These are phyloP conservation scores for Pentamera pediparva DNA, from an alignment of 53 echinoderm and acorn worm genomes.

Conservation along the genomic window DNA sequence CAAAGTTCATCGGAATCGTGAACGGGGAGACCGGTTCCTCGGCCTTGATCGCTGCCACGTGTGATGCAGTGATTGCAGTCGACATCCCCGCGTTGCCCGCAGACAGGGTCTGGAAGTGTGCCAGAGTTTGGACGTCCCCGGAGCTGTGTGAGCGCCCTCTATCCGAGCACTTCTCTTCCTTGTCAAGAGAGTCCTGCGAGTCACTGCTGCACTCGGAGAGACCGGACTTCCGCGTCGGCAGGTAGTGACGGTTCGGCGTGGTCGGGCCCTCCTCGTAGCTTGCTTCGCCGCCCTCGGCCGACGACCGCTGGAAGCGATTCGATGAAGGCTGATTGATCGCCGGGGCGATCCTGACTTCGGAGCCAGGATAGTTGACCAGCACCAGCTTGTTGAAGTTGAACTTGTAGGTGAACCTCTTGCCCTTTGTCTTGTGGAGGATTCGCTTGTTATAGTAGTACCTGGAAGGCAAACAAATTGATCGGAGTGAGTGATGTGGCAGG, in stretches of 20 bases:
- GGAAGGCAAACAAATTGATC: slow-evolving; percentile 1
- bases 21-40: slow-evolving; percentile 26
- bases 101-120: slow-evolving; percentile 15
- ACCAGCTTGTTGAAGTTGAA: slow-evolving; percentile 98
- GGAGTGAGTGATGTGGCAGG: no score
- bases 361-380: slow-evolving; percentile 88
- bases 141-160: slow-evolving; percentile 85
- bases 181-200: slow-evolving; percentile 75
- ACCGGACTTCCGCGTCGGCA: slow-evolving; percentile 47
- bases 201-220: slow-evolving; percentile 78
- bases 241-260: slow-evolving; percentile 41
- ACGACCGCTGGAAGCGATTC: slow-evolving; percentile 46
- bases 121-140: slow-evolving; percentile 58
- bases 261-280: slow-evolving; percentile 46
- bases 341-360: slow-evolving; percentile 87
- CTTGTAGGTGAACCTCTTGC: slow-evolving; percentile 97
- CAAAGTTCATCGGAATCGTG: slow-evolving; percentile 3
- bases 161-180: slow-evolving; percentile 51
- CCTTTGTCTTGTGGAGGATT: slow-evolving; percentile 95
- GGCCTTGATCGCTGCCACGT: slow-evolving; percentile 29
- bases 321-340: slow-evolving; percentile 50
- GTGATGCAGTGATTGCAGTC: not conserved
- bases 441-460: slow-evolving; percentile 99
- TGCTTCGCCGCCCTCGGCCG: slow-evolving; percentile 44
- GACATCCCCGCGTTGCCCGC: slow-evolving; percentile 16